Evolutionary conservation across 2,888 invertebrate genomes (phyloP).

Genomic region (Ptilodon capucinus): DNA sequence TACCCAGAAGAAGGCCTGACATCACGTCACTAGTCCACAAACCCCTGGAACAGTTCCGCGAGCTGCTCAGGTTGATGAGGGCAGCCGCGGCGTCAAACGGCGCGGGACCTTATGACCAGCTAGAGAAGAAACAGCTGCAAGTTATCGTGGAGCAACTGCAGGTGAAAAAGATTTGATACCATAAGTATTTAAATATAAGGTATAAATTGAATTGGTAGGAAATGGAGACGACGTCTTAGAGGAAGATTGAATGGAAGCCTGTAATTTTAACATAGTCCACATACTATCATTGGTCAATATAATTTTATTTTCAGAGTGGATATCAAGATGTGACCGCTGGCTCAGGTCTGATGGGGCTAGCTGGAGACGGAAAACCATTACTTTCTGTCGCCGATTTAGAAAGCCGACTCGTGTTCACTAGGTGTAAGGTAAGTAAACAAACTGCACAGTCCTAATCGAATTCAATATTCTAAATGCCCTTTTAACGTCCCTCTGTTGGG

Average conservation of each 20-base stretch:
- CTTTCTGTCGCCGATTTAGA: constrained; percentile 93
- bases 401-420: constrained; percentile 93
- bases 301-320: constrained; percentile 79
- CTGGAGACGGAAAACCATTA: constrained; percentile 91
- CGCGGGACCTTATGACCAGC: constrained; percentile 70
- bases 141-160: constrained; percentile 75
- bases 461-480: too few species aligned
- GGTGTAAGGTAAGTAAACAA: constrained; percentile 87
- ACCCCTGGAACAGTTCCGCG: constrained; percentile 89
- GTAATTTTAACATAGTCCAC: neutral
- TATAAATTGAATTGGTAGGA: neutral
- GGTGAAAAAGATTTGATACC: constrained; percentile 36
- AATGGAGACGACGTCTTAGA: neutral
- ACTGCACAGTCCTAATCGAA: too few species aligned
- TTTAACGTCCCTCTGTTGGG: too few species aligned
- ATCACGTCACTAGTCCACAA: constrained; percentile 92
- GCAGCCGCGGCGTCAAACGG: constrained; percentile 66
- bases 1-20: constrained; percentile 91
- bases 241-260: neutral
- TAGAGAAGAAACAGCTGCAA: constrained; percentile 76
- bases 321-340: constrained; percentile 93
- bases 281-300: too few species aligned
- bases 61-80: constrained; percentile 72
- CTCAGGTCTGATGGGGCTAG: constrained; percentile 92
- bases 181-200: neutral